phyloP scores from a whole-genome alignment of 2,888 invertebrate genomes.

The Aradus depressus region DNA sequence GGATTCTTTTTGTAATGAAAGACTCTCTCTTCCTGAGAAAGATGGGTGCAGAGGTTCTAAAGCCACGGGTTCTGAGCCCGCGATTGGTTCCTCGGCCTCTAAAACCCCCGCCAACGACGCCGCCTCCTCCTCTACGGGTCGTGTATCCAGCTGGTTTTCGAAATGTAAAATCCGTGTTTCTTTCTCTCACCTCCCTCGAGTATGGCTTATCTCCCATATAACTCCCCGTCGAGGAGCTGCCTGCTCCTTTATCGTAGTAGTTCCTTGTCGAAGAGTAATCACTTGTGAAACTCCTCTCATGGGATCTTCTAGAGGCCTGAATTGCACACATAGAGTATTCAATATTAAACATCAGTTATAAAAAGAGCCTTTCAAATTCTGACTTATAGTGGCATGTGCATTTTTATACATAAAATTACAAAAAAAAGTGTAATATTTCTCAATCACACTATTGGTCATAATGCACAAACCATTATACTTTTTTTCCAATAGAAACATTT shows the following conservation, averaged over 20 bases:
- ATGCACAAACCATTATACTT: constrained; percentile 14
- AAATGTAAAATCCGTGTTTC: constrained; percentile 21
- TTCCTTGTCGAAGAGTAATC: constrained; percentile 21
- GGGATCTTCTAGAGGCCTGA: constrained; percentile 24
- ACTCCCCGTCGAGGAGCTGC: constrained; percentile 12
- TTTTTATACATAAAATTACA: too few species aligned
- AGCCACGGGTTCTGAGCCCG: constrained; percentile 10
- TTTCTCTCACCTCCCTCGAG: constrained; percentile 23
- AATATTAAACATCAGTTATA: constrained; percentile 2
- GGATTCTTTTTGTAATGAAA: constrained; percentile 3
- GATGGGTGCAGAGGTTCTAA: constrained; percentile 9
- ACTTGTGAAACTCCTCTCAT: constrained; percentile 23
- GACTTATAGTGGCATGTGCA: constrained; percentile 13
- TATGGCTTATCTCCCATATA: constrained; percentile 22
- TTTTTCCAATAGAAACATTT: background rate
- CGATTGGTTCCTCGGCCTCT: constrained; percentile 11
- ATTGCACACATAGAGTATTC: constrained; percentile 10
- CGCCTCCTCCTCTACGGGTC: constrained; percentile 11
- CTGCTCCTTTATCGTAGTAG: constrained; percentile 22
- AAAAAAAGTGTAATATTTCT: too few species aligned
- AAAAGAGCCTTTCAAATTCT: background rate
- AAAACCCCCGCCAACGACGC: constrained; percentile 9
- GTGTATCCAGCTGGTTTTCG: constrained; percentile 18
- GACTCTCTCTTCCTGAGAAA: constrained; percentile 15
- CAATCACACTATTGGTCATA: too few species aligned